Conservation (phyloP, 2,113 vertebrate species). For the Podarcis raffonei region DNA sequence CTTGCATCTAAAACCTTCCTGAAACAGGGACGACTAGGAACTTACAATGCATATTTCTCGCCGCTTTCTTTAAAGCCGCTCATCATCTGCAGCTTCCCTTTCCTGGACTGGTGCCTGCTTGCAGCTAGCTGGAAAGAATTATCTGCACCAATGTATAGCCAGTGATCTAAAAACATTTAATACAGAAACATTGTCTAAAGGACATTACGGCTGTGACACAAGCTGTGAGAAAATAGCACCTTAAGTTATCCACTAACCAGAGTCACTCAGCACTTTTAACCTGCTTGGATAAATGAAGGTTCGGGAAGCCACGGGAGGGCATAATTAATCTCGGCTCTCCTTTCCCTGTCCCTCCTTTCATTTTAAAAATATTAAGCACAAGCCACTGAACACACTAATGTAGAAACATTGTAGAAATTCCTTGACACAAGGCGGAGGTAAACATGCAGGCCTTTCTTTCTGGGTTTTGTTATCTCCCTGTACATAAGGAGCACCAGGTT, state of each 20-base stretch:
- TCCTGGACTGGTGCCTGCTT: constrained; percentile 3
- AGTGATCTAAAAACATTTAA: constrained; percentile 16
- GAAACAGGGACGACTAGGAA: constrained; percentile 7
- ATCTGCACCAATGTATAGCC: constrained; percentile 10
- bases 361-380: constrained; percentile 38
- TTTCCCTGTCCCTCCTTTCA: constrained; percentile 18
- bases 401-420: neutral
- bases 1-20: constrained; percentile 5
- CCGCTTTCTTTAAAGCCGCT: neutral
- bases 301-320: constrained; percentile 5
- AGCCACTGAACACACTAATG: constrained; percentile 24
- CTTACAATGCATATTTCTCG: neutral
- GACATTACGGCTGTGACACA: constrained; percentile 1
- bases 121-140: constrained; percentile 35
- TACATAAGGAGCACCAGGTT: accelerated
- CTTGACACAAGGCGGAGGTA: neutral
- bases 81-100: constrained; percentile 31
- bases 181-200: constrained; percentile 30
- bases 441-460: neutral
- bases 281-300: constrained; percentile 23
- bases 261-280: constrained; percentile 11
- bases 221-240: constrained; percentile 37
- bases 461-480: neutral
- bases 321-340: constrained; percentile 27
- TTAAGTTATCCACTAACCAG: constrained; percentile 14